phyloP scores from a whole-genome alignment of 2,797 vertebrate genomes.

The Lepilemur septentrionalis region DNA sequence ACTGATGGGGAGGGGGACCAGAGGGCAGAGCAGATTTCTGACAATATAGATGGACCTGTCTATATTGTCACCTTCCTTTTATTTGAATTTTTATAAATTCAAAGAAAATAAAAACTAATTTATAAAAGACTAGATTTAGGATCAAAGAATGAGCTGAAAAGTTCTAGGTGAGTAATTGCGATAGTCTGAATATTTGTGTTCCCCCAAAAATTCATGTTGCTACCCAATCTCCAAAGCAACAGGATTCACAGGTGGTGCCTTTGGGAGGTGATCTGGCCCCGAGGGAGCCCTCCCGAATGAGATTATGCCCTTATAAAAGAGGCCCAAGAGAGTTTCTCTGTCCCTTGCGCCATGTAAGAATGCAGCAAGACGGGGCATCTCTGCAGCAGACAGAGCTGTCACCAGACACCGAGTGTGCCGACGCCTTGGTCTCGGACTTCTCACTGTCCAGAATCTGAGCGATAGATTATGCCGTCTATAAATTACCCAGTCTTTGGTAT shows the following conservation, averaged over 20 bases:
- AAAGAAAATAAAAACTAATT: background rate
- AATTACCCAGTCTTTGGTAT: background rate
- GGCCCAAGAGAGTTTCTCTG: background rate
- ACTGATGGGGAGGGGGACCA: background rate
- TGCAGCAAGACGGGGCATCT: background rate
- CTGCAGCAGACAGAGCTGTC: background rate
- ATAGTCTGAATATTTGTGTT: background rate
- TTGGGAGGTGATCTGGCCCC: background rate
- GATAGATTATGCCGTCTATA: background rate
- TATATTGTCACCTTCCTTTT: background rate
- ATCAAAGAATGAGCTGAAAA: conserved; percentile 7
- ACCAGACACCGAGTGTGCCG: no score
- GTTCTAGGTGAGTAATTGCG: background rate
- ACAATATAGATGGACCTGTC: background rate
- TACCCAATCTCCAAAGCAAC: background rate
- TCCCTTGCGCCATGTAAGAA: background rate
- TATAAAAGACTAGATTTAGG: background rate
- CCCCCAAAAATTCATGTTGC: no score
- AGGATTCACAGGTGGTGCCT: background rate
- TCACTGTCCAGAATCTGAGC: background rate
- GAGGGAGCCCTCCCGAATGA: background rate
- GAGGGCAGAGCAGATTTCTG: background rate
- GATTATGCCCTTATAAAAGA: background rate
- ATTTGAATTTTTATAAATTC: background rate
- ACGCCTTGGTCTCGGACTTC: background rate